Evolutionary conservation across 2,113 vertebrate genomes (phyloP).

Genomic region (Trogon melanurus): DNA sequence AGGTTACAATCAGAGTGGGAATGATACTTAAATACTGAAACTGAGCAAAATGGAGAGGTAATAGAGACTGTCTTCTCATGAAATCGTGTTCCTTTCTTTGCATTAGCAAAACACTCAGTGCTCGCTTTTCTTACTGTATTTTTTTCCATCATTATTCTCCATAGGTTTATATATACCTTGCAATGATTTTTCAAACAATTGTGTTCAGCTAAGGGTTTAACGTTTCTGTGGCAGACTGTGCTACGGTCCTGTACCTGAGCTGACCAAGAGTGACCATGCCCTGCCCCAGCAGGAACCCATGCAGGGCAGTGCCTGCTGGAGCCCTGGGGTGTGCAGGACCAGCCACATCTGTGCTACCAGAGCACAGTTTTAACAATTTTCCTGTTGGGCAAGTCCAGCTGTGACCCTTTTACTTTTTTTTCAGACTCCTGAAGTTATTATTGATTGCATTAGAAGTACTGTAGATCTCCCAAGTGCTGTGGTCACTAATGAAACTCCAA

Average conservation of each 20-base stretch:
- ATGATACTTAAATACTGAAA: neutral
- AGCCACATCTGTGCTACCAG: neutral
- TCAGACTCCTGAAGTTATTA: neutral
- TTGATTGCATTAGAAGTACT: neutral
- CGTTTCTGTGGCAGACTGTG: neutral
- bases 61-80: neutral
- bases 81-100: neutral
- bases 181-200: neutral
- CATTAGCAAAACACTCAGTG: neutral
- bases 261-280: neutral
- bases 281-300: neutral
- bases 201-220: neutral
- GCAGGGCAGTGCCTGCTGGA: neutral
- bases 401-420: neutral
- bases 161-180: neutral
- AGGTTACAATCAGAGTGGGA: neutral
- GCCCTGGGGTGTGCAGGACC: neutral
- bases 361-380: neutral
- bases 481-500: neutral
- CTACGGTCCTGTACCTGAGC: rapidly evolving
- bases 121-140: neutral
- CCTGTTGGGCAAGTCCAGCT: neutral
- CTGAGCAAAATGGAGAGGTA: neutral
- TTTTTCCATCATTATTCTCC: neutral
- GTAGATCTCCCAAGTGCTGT: neutral